These are phyloP conservation scores for Alces alces DNA, from an alignment of 2,113 vertebrate genomes.

Conservation along the genomic window DNA sequence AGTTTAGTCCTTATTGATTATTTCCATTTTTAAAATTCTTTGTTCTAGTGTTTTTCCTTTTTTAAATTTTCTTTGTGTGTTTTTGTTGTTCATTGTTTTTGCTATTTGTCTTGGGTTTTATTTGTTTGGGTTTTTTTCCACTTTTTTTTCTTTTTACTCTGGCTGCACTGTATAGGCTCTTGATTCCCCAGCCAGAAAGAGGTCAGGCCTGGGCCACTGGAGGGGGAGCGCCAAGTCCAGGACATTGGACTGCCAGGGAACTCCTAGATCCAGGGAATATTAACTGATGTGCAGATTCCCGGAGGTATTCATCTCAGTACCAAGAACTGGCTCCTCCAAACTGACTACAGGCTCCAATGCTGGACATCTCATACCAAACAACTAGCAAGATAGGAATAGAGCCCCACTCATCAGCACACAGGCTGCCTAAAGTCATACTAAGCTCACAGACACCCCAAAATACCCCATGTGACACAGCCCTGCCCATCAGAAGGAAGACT, in stretches of 20 bases:
- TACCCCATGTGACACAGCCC: neutral
- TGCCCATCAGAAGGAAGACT: neutral
- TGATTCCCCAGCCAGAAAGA: neutral
- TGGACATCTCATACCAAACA: neutral
- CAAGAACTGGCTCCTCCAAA: neutral
- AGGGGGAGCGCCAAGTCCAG: neutral
- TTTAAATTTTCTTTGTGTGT: too few relatives aligned
- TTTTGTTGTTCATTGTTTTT: too few relatives aligned
- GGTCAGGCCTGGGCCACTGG: neutral
- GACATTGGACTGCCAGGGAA: neutral
- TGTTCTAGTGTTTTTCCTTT: too few relatives aligned
- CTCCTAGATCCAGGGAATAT: neutral
- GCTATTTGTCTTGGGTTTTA: too few relatives aligned
- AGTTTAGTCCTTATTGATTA: too few relatives aligned
- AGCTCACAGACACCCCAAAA: neutral
- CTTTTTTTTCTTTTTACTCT: too few relatives aligned
- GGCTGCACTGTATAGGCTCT: neutral
- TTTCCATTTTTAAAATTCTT: too few relatives aligned
- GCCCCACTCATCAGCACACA: neutral
- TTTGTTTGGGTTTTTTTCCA: too few relatives aligned
- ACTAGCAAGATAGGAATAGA: neutral
- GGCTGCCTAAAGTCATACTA: neutral
- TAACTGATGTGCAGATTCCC: neutral
- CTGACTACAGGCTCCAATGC: neutral
- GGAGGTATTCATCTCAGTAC: neutral